Evolutionary conservation across 2,888 invertebrate species (phyloP).

Genomic region (Lysandra bellargus): DNA sequence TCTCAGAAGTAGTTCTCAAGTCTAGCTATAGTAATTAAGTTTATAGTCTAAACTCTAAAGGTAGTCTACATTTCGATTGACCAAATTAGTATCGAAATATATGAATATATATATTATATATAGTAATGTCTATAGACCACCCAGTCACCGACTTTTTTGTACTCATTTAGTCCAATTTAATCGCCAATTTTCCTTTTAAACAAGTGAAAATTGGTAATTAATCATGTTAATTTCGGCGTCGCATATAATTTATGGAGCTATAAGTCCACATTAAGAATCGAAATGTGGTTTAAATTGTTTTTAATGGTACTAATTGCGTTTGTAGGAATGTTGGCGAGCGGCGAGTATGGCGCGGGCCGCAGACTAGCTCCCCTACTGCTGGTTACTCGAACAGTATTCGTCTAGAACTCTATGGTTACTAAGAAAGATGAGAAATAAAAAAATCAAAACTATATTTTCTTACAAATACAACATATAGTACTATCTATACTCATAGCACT

Average conservation of each 20-base stretch:
- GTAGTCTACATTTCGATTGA: not conserved
- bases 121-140: not conserved
- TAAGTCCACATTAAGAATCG: conserved; percentile 41
- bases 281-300: conserved; percentile 38
- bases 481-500: too few species aligned
- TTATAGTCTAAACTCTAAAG: not conserved
- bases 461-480: too few species aligned
- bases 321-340: conserved; percentile 38
- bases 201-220: conserved; percentile 24
- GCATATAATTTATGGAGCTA: conserved; percentile 39
- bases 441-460: too few species aligned
- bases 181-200: conserved; percentile 21
- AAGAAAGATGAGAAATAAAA: not conserved
- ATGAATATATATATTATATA: too few species aligned
- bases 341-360: conserved; percentile 36
- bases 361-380: conserved; percentile 35
- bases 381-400: not conserved
- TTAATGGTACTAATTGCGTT: conserved; percentile 43
- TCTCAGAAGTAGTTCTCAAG: not conserved
- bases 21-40: not conserved
- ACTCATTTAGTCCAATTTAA: not conserved
- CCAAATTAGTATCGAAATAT: not conserved
- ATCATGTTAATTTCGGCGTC: conserved; percentile 32
- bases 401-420: not conserved
- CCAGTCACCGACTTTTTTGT: not conserved